These are phyloP conservation scores for Plectrocnemia conspersa DNA, from an alignment of 1,140 invertebrate species.

Conservation along the genomic window DNA sequence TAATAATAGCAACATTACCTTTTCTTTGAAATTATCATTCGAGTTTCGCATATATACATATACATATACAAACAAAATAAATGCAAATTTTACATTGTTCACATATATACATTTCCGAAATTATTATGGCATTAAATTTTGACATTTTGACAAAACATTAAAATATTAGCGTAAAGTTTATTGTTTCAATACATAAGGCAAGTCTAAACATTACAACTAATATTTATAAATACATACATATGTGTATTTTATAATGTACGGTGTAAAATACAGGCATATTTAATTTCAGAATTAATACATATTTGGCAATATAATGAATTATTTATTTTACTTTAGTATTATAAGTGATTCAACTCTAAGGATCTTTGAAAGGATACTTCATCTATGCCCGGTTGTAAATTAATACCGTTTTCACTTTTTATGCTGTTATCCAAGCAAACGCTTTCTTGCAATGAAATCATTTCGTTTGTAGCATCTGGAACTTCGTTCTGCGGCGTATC, in stretches of 20 bases:
- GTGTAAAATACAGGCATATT: background rate
- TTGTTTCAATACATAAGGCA: too few relatives aligned
- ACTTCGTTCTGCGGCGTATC: constrained; percentile 4
- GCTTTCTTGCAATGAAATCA: background rate
- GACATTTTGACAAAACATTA: too few relatives aligned
- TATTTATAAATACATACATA: background rate
- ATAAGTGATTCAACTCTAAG: constrained; percentile 50
- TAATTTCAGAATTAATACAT: background rate
- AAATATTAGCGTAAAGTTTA: too few relatives aligned
- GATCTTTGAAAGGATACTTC: constrained; percentile 53
- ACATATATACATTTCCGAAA: too few relatives aligned
- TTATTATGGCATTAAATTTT: too few relatives aligned
- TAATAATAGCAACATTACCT: too few relatives aligned
- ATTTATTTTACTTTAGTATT: constrained; percentile 14
- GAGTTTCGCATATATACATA: too few relatives aligned
- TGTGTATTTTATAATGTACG: background rate
- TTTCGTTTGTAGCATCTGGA: background rate
- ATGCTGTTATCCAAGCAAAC: background rate
- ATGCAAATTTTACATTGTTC: too few relatives aligned
- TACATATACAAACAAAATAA: too few relatives aligned
- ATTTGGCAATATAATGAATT: background rate
- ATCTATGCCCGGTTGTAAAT: constrained; percentile 39
- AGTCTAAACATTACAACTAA: background rate
- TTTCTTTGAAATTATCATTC: too few relatives aligned
- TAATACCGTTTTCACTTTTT: constrained; percentile 20